A percentile compares a stretch with the other conserved stretches of the same genome.
Evolutionary conservation across 2,888 invertebrate species (phyloP).

Genomic region (Synergus japonicus): DNA sequence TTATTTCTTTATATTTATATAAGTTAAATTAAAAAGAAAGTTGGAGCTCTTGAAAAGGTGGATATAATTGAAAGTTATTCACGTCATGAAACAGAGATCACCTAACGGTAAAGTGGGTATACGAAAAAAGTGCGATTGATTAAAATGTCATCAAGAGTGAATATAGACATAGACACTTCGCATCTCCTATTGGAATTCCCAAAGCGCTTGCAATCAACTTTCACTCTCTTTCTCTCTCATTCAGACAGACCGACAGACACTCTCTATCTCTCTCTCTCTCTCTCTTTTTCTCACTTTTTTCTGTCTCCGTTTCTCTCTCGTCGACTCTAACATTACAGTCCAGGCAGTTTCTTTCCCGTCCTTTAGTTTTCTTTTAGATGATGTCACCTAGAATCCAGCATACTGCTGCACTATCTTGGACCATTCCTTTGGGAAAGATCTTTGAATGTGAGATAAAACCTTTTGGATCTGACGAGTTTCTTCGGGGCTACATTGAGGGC

Average conservation of each 20-base stretch:
- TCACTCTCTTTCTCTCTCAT: slow-evolving; percentile 37
- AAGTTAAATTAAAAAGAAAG: slow-evolving; percentile 9
- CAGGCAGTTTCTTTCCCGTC: slow-evolving; percentile 14
- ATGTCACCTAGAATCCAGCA: slow-evolving; percentile 76
- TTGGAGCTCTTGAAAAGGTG: neutral
- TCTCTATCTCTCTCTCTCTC: slow-evolving; percentile 41
- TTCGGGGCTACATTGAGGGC: slow-evolving; percentile 84
- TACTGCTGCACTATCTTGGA: slow-evolving; percentile 85
- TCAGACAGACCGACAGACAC: slow-evolving; percentile 18
- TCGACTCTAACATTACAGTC: slow-evolving; percentile 34
- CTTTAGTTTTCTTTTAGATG: slow-evolving; percentile 26
- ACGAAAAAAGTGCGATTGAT: slow-evolving; percentile 17
- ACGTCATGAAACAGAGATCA: neutral
- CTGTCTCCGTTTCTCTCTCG: slow-evolving; percentile 20
- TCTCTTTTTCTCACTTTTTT: slow-evolving; percentile 34
- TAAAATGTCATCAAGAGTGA: slow-evolving; percentile 27
- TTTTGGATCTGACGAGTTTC: slow-evolving; percentile 87
- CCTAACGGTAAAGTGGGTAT: slow-evolving; percentile 12
- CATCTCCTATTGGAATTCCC: slow-evolving; percentile 39
- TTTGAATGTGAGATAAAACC: slow-evolving; percentile 86
- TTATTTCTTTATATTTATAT: no score
- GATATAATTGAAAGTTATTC: slow-evolving; percentile 27
- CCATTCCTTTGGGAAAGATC: slow-evolving; percentile 88
- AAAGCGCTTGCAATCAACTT: slow-evolving; percentile 35
- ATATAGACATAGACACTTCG: slow-evolving; percentile 31